phyloP scores from a whole-genome alignment of 2,113 vertebrate genomes.

The Nicator chloris region DNA sequence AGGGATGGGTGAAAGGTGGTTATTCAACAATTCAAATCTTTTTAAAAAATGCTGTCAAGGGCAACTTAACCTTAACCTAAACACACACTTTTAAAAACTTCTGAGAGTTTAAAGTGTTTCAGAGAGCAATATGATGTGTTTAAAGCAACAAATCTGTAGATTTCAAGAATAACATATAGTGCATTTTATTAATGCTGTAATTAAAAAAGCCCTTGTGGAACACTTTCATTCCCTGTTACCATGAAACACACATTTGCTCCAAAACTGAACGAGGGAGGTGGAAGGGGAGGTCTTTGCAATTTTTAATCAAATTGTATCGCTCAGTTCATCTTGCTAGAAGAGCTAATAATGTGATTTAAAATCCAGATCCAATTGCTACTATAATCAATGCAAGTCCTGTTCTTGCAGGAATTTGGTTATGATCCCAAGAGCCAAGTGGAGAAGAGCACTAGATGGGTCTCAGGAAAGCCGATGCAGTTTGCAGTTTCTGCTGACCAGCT shows the following conservation, averaged over 20 bases:
- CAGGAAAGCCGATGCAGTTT: rapidly evolving
- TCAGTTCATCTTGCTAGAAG: constrained; percentile 35
- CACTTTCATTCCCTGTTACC: not conserved
- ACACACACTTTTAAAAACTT: constrained; percentile 70
- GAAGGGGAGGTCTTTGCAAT: constrained; percentile 21
- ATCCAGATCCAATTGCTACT: constrained; percentile 12
- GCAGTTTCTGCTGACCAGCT: not conserved
- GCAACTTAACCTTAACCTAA: constrained; percentile 79
- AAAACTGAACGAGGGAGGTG: not conserved
- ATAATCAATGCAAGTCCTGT: not conserved
- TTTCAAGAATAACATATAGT: not conserved
- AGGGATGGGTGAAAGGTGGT: constrained; percentile 87
- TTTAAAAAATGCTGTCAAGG: constrained; percentile 75
- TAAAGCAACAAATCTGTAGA: constrained; percentile 60
- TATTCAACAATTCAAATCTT: constrained; percentile 88
- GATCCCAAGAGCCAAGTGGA: not conserved
- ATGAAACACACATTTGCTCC: constrained; percentile 22
- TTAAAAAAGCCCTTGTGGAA: constrained; percentile 33
- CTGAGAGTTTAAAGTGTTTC: constrained; percentile 61
- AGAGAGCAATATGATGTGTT: constrained; percentile 61
- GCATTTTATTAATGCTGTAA: constrained; percentile 11
- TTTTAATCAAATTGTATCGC: constrained; percentile 59
- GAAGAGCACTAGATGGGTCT: not conserved
- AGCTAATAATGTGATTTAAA: constrained; percentile 46
- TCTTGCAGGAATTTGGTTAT: not conserved